Evolutionary conservation across 2,888 invertebrate genomes (phyloP).

Genomic region (Hyalella azteca): DNA sequence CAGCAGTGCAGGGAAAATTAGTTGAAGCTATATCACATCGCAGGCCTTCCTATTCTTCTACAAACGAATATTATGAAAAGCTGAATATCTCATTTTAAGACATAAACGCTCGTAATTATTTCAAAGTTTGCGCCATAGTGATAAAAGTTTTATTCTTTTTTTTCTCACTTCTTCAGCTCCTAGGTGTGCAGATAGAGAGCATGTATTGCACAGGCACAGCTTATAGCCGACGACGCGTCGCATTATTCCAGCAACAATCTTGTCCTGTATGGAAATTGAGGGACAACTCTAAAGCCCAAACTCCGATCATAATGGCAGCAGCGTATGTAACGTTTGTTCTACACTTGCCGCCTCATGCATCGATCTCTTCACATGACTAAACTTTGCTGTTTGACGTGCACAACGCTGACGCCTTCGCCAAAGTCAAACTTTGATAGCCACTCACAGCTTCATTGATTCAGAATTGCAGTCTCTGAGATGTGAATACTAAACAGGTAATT

Average conservation of each 20-base stretch:
- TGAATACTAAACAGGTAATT: conserved; percentile 20
- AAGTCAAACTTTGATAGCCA: conserved; percentile 14
- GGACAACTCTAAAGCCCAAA: background rate
- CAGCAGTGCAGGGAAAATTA: no score
- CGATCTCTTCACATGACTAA: conserved; percentile 2
- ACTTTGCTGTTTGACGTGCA: conserved; percentile 18
- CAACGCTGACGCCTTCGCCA: background rate
- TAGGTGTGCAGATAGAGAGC: no score
- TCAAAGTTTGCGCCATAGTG: no score
- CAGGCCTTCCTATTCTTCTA: no score
- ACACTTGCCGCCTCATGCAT: conserved; percentile 10
- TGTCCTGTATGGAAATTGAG: background rate
- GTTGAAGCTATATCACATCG: no score
- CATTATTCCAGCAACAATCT: background rate
- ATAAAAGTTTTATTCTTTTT: no score
- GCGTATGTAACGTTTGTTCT: conserved; percentile 10
- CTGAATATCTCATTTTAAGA: no score
- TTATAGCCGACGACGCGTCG: no score
- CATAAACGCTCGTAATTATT: no score
- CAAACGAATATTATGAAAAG: no score
- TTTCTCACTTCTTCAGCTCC: no score
- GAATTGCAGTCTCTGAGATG: conserved; percentile 1
- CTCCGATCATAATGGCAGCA: conserved; percentile 17
- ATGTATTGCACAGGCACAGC: no score
- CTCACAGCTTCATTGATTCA: conserved; percentile 12